Base-by-base conservation (phyloP, 92 coral and sea anemone genomes). In the Porites cylindrica region DNA sequence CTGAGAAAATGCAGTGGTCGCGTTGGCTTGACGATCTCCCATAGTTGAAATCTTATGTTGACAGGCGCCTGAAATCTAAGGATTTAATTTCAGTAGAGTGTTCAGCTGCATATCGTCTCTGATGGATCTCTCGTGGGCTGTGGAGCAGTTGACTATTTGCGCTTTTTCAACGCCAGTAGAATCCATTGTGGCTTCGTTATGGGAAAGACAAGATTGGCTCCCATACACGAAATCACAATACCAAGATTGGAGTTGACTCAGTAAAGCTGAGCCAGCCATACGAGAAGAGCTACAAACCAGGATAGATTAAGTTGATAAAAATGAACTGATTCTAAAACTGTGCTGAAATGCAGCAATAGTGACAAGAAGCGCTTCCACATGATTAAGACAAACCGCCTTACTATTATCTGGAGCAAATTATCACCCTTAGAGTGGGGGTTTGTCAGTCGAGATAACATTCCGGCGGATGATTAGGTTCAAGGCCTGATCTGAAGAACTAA, bases 271-370 rank as follows among this genome's bases (percentile, higher is more conserved):
- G 59, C 61, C 65, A 47, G 61, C 71, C 13, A 70, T 87, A 18
- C 85, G 18, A 21, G 86, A 87, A 43, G 91, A 86, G 71, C 43
- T 91, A 59, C 82, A 91, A 18, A 38, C 59, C 18, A 29, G 53
- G 54, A 50, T 86, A 47, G 79, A 86, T 17, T 51, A n/a, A 59
- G 66, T 76, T 38, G 65, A 43, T 17, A 29, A 29, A 82, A 76
- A 58, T 91, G 91, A 89, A 82, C 91, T 10, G 91, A 91, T 66
- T 76, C 82, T 51, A 86, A 76, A 13, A 72, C 88, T 20, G 91
- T 91, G 3, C 43, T 78, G 63, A 78, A 79, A 43, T 79, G 73
- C 72, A 19, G 62, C 7, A 60, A 52, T 8, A 82, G 72, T 16
- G 85, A 81, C 50, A 7, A 16, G 51, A 78, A 87, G 66, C 83